Evolutionary conservation across 1,140 invertebrate genomes (phyloP).

Genomic region (Cyclina sinensis): DNA sequence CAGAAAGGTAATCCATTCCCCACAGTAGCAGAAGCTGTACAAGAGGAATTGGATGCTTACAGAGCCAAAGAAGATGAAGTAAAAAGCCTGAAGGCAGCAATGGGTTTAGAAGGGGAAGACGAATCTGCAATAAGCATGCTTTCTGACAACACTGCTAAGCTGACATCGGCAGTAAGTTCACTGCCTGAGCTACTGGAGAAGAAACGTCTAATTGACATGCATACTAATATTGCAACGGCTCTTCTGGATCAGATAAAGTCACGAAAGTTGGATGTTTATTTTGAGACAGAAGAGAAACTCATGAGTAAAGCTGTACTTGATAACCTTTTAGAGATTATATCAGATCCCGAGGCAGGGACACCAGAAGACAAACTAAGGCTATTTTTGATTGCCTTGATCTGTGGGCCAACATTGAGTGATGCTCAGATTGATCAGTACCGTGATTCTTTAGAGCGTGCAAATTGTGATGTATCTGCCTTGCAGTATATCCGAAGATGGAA

Average conservation of each 20-base stretch:
- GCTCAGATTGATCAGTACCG: slow-evolving; percentile 94
- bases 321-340: slow-evolving; percentile 86
- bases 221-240: slow-evolving; percentile 98
- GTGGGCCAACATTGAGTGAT: slow-evolving; percentile 93
- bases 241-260: slow-evolving; percentile 96
- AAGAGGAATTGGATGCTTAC: slow-evolving; percentile 98
- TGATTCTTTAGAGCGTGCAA: slow-evolving; percentile 91
- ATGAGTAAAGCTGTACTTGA: slow-evolving; percentile 90
- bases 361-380: slow-evolving; percentile 97
- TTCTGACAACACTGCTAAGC: slow-evolving; percentile 96
- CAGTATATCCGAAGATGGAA: slow-evolving; percentile 97
- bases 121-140: slow-evolving; percentile 91
- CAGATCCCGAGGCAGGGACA: slow-evolving; percentile 95
- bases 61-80: slow-evolving; percentile 98
- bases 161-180: slow-evolving; percentile 97
- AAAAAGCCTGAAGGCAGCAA: slow-evolving; percentile 96
- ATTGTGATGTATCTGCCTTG: slow-evolving; percentile 94
- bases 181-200: slow-evolving; percentile 98
- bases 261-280: slow-evolving; percentile 97
- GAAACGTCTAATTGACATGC: slow-evolving; percentile 99
- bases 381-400: slow-evolving; percentile 97
- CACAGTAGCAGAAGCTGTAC: slow-evolving; percentile 98
- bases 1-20: slow-evolving; percentile 99
- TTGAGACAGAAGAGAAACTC: slow-evolving; percentile 99
- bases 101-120: slow-evolving; percentile 90